Base-by-base conservation (phyloP, 2,797 vertebrate species). In the Rhynchotus rufescens region DNA sequence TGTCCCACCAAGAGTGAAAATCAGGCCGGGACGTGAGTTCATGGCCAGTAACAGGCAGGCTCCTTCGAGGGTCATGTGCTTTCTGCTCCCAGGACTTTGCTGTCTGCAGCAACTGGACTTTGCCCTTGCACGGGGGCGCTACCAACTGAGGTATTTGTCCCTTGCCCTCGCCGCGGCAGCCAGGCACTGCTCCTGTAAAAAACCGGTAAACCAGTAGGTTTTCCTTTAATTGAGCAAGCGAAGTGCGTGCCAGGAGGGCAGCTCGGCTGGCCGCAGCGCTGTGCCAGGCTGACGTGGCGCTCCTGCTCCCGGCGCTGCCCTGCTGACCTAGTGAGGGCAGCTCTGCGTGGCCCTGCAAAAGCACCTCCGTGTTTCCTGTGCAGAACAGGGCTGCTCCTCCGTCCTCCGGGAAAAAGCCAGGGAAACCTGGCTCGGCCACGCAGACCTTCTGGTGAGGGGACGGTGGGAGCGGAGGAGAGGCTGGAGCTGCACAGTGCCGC, bases 271-370 rank as follows among this genome's bases (percentile, higher is more conserved):
- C 36, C 9, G 36, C 36, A 36, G 36, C 36, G 36, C 36, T 36
- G 0, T 85, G 86, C 60, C 90, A 71, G 52, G 28, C 52, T n/a
- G 52, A 54, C 52, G 16, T 17, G 52, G 28, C 30, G 28, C 52
- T 30, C 28, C 16, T 66, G 64, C 64, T 32, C 64, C 45, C 64
- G 7, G 65, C 23, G 4, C 85, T 3, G 0, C n/a, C 64, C 90
- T 47, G 80, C 22, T 93, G 93, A 73, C 59, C 0, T 0, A n/a
- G 56, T 40, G 73, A 86, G 62, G n/a, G n/a, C 34, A 67, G 85
- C 20, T 1, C 0, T 56, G 13, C 1, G 2, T 47, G 75, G 75
- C 52, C 52, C 6, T 17, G 52, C 52, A n/a, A 19, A 12, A n/a
- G 16, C 5, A 12, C 10, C 14, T n/a, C 52, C 17, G 5, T 6